phyloP scores from a whole-genome alignment of 92 coral and sea anemone species.

The Umimayanthus kanabou region DNA sequence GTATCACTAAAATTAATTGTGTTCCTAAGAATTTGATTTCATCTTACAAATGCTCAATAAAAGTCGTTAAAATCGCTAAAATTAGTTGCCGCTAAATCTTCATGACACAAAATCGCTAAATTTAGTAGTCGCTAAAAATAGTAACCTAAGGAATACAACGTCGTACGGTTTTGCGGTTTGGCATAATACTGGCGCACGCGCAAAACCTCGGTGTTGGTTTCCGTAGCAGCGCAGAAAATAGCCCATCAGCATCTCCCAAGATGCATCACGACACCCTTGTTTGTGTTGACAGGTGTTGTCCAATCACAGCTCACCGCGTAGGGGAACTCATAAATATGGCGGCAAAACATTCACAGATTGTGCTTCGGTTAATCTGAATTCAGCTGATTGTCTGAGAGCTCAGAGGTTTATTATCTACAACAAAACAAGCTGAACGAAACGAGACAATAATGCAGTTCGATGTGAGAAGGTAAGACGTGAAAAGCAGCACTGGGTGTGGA shows the following conservation, averaged over 20 bases:
- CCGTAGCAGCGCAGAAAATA: not conserved
- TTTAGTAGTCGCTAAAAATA: no score
- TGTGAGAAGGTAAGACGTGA: slow-evolving; percentile 29
- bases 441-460: slow-evolving; percentile 38
- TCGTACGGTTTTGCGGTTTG: no score
- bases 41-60: no score
- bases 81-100: no score
- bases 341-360: slow-evolving; percentile 50
- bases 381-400: not conserved
- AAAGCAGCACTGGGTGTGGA: not conserved
- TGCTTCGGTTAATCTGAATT: not conserved
- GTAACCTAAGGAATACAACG: no score
- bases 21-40: no score
- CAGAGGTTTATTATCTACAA: not conserved
- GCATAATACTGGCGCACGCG: no score
- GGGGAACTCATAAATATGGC: slow-evolving; percentile 48
- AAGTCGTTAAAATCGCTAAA: no score
- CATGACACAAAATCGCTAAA: no score
- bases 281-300: slow-evolving; percentile 21
- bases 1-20: no score
- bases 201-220: not conserved
- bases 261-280: slow-evolving; percentile 16
- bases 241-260: slow-evolving; percentile 4
- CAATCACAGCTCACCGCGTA: slow-evolving; percentile 68
- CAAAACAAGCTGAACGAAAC: not conserved